Evolutionary conservation across 1,140 invertebrate species (phyloP).

Genomic region (Medauroidea extradentata): DNA sequence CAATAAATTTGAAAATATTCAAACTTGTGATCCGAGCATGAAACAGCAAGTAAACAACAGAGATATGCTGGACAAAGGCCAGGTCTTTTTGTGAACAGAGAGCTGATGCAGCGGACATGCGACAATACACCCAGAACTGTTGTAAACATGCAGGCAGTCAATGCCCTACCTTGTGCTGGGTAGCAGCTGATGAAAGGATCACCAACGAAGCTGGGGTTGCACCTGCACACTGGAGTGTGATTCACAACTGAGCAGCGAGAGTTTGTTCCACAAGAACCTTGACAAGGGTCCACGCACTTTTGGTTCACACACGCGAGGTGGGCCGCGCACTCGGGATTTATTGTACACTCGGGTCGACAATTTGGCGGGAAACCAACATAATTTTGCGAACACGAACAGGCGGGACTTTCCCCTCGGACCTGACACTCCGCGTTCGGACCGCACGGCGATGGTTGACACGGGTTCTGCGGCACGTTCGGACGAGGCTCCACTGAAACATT

Average conservation of each 20-base stretch:
- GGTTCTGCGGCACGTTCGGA: conserved; percentile 43
- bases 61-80: no score
- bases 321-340: conserved; percentile 53
- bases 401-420: conserved; percentile 46
- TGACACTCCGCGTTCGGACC: conserved; percentile 54
- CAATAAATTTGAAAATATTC: no score
- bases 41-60: no score
- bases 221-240: conserved; percentile 51
- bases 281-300: conserved; percentile 48
- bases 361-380: conserved; percentile 55
- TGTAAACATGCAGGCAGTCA: background rate
- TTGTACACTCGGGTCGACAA: conserved; percentile 54
- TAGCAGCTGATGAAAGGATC: conserved; percentile 54
- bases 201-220: conserved; percentile 49
- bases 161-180: conserved; percentile 18
- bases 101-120: no score
- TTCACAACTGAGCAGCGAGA: conserved; percentile 50
- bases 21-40: no score
- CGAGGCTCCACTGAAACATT: no score
- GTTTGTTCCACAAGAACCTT: conserved; percentile 51
- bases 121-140: no score
- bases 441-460: conserved; percentile 57
- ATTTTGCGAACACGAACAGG: conserved; percentile 49
- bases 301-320: conserved; percentile 49
- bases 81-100: no score